Conservation (phyloP, 2,888 invertebrate genomes). For the Lasioglossum lativentre region DNA sequence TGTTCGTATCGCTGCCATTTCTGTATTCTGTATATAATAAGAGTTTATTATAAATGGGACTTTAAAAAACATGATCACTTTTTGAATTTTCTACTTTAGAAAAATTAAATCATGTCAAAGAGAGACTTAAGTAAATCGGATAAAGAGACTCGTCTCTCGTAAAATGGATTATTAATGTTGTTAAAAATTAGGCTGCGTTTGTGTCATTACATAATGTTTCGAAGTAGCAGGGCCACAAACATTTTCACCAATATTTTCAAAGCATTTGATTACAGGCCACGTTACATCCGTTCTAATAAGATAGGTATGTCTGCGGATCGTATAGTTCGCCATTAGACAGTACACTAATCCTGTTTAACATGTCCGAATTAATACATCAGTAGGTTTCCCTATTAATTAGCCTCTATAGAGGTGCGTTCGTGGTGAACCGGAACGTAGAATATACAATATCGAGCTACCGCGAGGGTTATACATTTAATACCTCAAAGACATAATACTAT, state of each 20-base stretch:
- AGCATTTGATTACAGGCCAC: not conserved
- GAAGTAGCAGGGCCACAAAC: not conserved
- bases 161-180: not conserved
- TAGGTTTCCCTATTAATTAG: slow-evolving; percentile 62
- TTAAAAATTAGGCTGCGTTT: not conserved
- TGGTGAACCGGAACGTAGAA: slow-evolving; percentile 55
- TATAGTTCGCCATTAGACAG: slow-evolving; percentile 52
- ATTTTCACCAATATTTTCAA: not conserved
- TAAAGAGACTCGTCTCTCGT: not conserved
- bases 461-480: slow-evolving; percentile 48
- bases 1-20: not conserved
- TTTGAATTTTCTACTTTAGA: not conserved
- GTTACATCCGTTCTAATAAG: slow-evolving; percentile 41
- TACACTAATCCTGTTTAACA: slow-evolving; percentile 53
- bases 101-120: not conserved
- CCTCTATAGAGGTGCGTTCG: slow-evolving; percentile 45
- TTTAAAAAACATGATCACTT: not conserved
- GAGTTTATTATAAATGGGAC: no score
- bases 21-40: not conserved
- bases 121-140: not conserved
- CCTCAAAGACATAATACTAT: slow-evolving; percentile 45
- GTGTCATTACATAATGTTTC: not conserved
- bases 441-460: slow-evolving; percentile 48
- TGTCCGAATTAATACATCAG: slow-evolving; percentile 60
- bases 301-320: slow-evolving; percentile 43